Evolutionary conservation across 2,113 vertebrate species (phyloP), one percentile per base, ranked within the genome.

Genomic region (Colaptes auratus): DNA sequence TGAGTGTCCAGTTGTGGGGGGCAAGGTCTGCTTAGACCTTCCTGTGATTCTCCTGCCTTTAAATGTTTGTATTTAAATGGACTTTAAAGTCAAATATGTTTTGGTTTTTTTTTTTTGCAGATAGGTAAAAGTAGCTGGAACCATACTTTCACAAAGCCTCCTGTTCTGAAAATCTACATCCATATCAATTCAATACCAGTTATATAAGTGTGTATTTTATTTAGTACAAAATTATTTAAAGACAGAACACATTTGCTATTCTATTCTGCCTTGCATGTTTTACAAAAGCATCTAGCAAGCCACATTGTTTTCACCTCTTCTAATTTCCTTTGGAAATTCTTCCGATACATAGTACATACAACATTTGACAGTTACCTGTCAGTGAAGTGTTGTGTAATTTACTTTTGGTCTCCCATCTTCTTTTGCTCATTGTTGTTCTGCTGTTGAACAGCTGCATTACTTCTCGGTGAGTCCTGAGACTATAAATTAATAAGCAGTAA

Each of bases 1-100:
- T 14, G 7, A 74, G 5, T 7, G 5, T 46, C 35, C 2, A 1
- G 1, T 33, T 66, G 39, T 46, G 0, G 2, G 2, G 18, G 52
- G 3, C 7, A 12, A 74, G 17, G 16, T 86, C 31, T 91, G 50
- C 36, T 64, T 64, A 85, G 59, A 59, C 7, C 30, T 71, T 84
- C 31, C 16, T 7, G 3, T 58, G 35, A 20, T 76, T 69, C 31
- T 15, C 7, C 12, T 82, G 8, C 17, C 12, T 63, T 61, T 72
- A 67, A 50, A 56, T 33, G 31, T 44, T 71, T 18, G 18, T 71
- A 80, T 2, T 66, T 30, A 66, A 44, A 36, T 33, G 27, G 7
- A 75, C 44, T 63, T 63, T 67, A 6, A 77, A 86, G 33, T 86
- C 10, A 61, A 67, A 53, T 60, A 27, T 56, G 7, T 46, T 80